Conservation (phyloP, 2,888 invertebrate species). For the Acanthococcus lagerstroemiae region DNA sequence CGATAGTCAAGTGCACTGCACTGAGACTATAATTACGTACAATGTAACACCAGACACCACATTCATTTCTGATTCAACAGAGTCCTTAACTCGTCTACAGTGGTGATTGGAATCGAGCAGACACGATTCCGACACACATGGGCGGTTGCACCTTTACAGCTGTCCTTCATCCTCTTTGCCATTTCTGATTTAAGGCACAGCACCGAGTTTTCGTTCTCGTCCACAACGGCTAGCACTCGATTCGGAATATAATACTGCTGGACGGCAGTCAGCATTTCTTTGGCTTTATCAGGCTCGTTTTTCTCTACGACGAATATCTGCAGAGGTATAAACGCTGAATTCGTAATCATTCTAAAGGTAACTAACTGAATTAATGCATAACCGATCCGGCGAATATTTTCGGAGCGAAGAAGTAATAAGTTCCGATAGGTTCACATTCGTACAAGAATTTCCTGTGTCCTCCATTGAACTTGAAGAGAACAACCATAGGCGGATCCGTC, state of each 20-base stretch:
- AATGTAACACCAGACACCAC: no score
- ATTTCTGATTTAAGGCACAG: slow-evolving; percentile 42
- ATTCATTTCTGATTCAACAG: slow-evolving; percentile 25
- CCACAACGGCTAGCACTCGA: slow-evolving; percentile 55
- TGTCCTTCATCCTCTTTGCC: slow-evolving; percentile 40
- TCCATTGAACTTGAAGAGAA: no score
- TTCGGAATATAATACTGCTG: slow-evolving; percentile 57
- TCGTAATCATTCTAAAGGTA: not conserved
- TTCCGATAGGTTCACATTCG: no score
- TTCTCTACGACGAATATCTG: slow-evolving; percentile 61
- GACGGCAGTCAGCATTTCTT: slow-evolving; percentile 55
- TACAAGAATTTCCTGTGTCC: no score
- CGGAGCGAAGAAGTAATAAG: no score
- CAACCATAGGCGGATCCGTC: no score
- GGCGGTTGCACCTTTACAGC: slow-evolving; percentile 52
- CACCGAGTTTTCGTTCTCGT: slow-evolving; percentile 37
- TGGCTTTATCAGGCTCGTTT: slow-evolving; percentile 53
- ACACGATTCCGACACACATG: slow-evolving; percentile 69
- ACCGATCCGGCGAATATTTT: no score
- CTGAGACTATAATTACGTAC: no score
- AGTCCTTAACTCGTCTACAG: slow-evolving; percentile 49
- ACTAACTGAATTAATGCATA: no score
- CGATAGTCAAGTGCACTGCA: no score
- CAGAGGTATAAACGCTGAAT: not conserved
- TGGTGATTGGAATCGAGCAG: slow-evolving; percentile 64